Conservation (phyloP, 2,888 invertebrate species). For the Himalopsyche japonica region DNA sequence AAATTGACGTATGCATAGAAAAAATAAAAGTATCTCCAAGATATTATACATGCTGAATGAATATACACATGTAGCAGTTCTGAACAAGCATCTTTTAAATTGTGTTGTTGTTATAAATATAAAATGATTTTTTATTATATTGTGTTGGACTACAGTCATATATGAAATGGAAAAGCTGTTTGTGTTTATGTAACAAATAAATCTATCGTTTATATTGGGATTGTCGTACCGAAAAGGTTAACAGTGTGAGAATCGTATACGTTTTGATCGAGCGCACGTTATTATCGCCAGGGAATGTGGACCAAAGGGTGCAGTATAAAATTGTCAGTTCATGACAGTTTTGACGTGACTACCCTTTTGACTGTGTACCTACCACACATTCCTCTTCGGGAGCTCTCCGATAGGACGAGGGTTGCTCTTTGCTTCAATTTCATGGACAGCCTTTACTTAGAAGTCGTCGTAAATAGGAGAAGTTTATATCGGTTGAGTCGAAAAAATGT, state of each 20-base stretch:
- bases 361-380: background rate
- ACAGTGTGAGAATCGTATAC: background rate
- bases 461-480: background rate
- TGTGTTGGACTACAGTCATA: too few relatives aligned
- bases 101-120: too few relatives aligned
- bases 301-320: background rate
- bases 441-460: background rate
- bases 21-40: too few relatives aligned
- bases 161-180: too few relatives aligned
- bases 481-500: background rate
- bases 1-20: too few relatives aligned
- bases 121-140: too few relatives aligned
- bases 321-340: constrained; percentile 3
- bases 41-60: too few relatives aligned
- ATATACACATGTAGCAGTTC: too few relatives aligned
- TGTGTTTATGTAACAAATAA: too few relatives aligned
- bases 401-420: background rate
- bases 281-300: background rate
- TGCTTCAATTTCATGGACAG: background rate
- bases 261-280: background rate
- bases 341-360: background rate
- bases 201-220: background rate
- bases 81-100: too few relatives aligned
- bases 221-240: background rate
- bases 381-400: background rate